Conservation (phyloP, 2,113 vertebrate species). For the Nycticebus coucang region DNA sequence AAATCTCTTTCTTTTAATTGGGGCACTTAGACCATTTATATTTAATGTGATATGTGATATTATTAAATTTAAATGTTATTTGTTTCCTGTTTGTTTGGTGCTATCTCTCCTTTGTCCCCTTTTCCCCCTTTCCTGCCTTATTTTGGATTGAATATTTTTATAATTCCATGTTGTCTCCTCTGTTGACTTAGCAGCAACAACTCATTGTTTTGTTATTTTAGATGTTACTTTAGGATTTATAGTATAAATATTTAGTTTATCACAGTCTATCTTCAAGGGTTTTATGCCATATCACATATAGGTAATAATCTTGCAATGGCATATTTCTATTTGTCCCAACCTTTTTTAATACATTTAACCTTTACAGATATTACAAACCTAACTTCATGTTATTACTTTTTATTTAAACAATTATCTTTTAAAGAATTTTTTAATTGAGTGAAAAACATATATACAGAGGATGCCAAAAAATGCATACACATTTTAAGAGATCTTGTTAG, state of each 20-base stretch:
- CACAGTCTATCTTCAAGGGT: neutral
- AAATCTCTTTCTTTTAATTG: conserved; percentile 14
- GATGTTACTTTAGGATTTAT: neutral
- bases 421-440: neutral
- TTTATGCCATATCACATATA: neutral
- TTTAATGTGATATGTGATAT: conserved; percentile 38
- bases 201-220: neutral
- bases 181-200: neutral
- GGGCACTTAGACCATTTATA: conserved; percentile 7
- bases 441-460: neutral
- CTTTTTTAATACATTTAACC: neutral
- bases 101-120: neutral
- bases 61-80: neutral
- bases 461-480: no score
- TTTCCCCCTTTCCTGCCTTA: neutral
- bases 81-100: neutral
- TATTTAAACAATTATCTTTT: neutral
- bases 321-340: neutral
- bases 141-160: conserved; percentile 7
- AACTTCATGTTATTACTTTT: neutral
- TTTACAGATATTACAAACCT: neutral
- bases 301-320: neutral
- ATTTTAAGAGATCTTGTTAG: no score
- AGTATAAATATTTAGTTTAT: neutral
- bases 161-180: neutral